Evolutionary conservation across 2,797 vertebrate genomes (phyloP).

Genomic region (Hypotaenidia philippensis): DNA sequence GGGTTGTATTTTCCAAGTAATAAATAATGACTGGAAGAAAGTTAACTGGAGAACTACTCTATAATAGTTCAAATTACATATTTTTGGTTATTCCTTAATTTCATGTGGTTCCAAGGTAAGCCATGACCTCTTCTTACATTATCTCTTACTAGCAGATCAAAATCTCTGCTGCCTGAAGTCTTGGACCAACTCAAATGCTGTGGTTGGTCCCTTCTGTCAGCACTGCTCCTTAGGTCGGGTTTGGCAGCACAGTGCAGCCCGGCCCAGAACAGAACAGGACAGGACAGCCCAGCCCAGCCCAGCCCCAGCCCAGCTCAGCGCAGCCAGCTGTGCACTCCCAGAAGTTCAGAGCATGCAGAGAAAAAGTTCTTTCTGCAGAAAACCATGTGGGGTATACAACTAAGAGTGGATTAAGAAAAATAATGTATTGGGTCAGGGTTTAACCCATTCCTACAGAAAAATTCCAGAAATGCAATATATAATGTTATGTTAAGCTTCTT

Average conservation of each 20-base stretch:
- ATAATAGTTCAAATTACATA: neutral
- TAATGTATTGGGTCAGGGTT: neutral
- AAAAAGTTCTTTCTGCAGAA: neutral
- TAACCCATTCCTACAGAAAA: neutral
- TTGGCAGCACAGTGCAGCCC: neutral
- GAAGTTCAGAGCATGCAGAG: fast-evolving
- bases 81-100: neutral
- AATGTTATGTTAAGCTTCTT: neutral
- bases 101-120: neutral
- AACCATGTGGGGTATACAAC: neutral
- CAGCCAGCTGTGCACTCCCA: neutral
- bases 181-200: neutral
- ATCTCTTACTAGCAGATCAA: neutral
- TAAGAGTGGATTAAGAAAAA: neutral
- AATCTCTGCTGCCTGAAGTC: neutral
- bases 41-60: neutral
- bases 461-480: neutral
- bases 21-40: neutral
- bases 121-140: fast-evolving
- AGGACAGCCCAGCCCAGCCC: too few relatives aligned
- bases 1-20: neutral
- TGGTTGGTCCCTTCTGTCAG: neutral
- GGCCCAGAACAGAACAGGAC: too few relatives aligned
- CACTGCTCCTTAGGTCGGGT: neutral
- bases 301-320: too few relatives aligned